Base-by-base conservation (phyloP, 2,888 invertebrate species). In the Tenthredo distinguenda region DNA sequence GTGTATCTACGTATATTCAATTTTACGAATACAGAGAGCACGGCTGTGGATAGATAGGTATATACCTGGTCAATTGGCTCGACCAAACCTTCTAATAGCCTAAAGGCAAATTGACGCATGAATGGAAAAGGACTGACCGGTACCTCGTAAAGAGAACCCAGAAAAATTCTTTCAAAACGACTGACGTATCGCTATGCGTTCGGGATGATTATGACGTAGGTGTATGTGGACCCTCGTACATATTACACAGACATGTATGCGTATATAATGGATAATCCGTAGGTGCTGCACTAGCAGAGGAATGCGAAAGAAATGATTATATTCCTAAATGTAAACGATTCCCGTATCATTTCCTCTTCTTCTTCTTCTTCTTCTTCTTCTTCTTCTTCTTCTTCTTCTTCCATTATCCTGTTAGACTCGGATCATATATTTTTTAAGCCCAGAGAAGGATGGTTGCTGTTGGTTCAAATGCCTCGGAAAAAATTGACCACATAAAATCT, bases 51-150 rank as follows among this genome's bases (percentile, higher is more conserved):
- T 37, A 81, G 43, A 15, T n/a, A 47, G 74, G 58, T 55, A 40
- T 21, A n/a, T 34, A 21, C 62, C 9, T 58, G 79, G 79, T 81
- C 58, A 62, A 81, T 81, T 81, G 81, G 81, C 58, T 81, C 37
- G 58, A 58, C 62, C 62, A 81, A 81, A 81, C 81, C 81, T 81
- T 81, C 81, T 40, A 62, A 50, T 55, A 77, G 77, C 77, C 77
- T 55, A 15, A 50, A 62, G 81, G 81, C 62, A 62, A 62, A 81
- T 81, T 81, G 81, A 81, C 62, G 81, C 58, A 81, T 81, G 58
- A 81, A 81, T 81, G 81, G 58, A 81, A 81, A 81, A 81, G 81
- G 81, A 81, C 81, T 81, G 81, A 81, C 58, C 40, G 40, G 62
- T n/a, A 37, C 37, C 81, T 40, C 58, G 37, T 40, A 40, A 62